Evolutionary conservation across 92 coral and sea anemone species (phyloP), one percentile per base, ranked within the genome.

Genomic region (Meandrina meandrites): DNA sequence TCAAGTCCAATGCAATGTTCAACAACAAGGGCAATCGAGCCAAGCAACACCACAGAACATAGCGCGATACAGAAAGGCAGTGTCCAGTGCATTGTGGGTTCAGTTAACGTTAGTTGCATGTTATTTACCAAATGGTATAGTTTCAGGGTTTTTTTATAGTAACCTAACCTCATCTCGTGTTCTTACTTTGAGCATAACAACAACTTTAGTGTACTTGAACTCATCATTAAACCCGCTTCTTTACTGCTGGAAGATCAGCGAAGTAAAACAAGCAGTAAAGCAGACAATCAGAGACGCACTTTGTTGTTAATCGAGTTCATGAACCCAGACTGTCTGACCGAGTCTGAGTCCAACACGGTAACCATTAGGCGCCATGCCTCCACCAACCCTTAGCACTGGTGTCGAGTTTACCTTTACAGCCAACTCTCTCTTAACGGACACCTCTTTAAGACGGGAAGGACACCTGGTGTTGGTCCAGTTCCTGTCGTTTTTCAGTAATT

Each of bases 211-310:
- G 11, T 54, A 6, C 68, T 76, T 76, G 6, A 84, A 84, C 81
- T 84, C 88, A 8, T 58, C 81, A 16, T 19, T 75, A 17, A 84
- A 84, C 75, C 88, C 82, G n/a, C 21, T 84, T 42, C 87, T 84
- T 28, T 84, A 76, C 58, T 85, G 88, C 76, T 84, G 72, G 81
- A 84, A 58, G 47, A 85, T 62, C 31, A 85, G 60, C 32, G 47
- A 60, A 56, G 85, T 58, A 21, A 45, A 32, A 81, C 69, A 67
- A 45, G 76, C 76, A 19, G 76, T 34, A 34, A 71, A 71, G 76
- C 47, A 71, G 45, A 71, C 76, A 31, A 34, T 71, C 24, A 71
- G 22, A 71, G 36, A 18, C 7, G 40, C 32, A 13, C 45, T 71
- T 71, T 71, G 76, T 48, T 71, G 45, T 32, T 32, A 4, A 15